Evolutionary conservation across 2,888 invertebrate species (phyloP), one percentile per base, ranked within the genome.

Genomic region (Drosophila cyrtoloma): DNA sequence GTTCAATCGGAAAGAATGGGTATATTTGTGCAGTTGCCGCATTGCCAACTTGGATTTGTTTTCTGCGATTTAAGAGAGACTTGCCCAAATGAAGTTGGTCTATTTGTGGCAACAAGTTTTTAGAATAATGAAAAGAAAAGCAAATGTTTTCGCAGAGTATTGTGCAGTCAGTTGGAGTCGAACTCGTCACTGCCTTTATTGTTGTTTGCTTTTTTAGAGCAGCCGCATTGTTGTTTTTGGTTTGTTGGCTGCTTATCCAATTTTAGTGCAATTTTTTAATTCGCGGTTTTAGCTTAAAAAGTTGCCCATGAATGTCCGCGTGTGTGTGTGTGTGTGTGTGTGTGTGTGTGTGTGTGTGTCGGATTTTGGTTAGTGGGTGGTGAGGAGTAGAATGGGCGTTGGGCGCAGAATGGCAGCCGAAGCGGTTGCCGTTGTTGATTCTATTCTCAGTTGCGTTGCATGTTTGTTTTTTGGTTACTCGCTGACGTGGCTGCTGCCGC

Each of bases 381-480:
- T 4, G 28, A 56, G 62, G 19, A 51, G 47, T 32, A 47, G 22
- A 35, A 26, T 12, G 59, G 0, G 51, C 9, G 19, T 26, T 19
- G 44, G 26, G 39, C 5, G 47, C 16, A 5, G n/a, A 57, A 16
- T 51, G 47, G 60, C 28, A 57, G 61, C 65, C 53, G 28, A 53
- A 62, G 61, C 39, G 33, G 39, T 61, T 42, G 51, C 68, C 72
- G 60, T 57, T 81, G 84, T 89, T 87, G 87, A 84, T 74, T 78
- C 58, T 63, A 44, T 50, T 51, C 75, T 14, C 16, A 19, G 37
- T 26, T 56, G 55, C 44, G 69, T 63, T 64, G 55, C 70, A 67
- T 84, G 84, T 89, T 84, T 86, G 81, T 63, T 62, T 77, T 78
- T 84, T 77, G 84, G 67, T 52, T 61, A 71, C 62, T 69, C 74